phyloP scores from a whole-genome alignment of 2,113 vertebrate species.

The Oncorhynchus nerka region DNA sequence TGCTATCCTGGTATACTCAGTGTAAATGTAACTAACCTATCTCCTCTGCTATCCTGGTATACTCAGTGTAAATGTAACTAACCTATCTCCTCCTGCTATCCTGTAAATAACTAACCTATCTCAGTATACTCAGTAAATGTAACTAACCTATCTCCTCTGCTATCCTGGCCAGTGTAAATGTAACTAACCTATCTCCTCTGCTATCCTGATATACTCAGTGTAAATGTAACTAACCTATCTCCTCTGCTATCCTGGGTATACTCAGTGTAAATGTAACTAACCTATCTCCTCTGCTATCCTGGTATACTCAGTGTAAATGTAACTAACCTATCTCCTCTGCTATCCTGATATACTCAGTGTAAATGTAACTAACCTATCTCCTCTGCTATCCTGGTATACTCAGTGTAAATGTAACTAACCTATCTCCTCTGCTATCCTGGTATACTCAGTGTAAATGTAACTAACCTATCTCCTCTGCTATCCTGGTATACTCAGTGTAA shows the following conservation, averaged over 20 bases:
- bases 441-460: conserved; percentile 30
- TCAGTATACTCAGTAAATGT: not conserved
- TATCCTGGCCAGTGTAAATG: conserved; percentile 77
- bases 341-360: conserved; percentile 73
- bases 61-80: not conserved
- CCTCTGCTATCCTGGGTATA: conserved; percentile 90
- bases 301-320: conserved; percentile 53
- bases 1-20: conserved; percentile 84
- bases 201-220: conserved; percentile 77
- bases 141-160: conserved; percentile 94
- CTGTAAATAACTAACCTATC: too few species aligned
- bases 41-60: conserved; percentile 95
- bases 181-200: conserved; percentile 92
- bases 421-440: conserved; percentile 98
- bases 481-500: too few species aligned
- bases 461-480: conserved; percentile 96
- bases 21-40: conserved; percentile 77
- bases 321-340: conserved; percentile 94
- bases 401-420: conserved; percentile 65
- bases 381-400: conserved; percentile 90
- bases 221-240: conserved; percentile 82
- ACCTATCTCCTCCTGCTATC: conserved; percentile 98
- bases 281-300: conserved; percentile 99
- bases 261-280: conserved; percentile 40
- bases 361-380: conserved; percentile 84